phyloP scores from a whole-genome alignment of 2,113 vertebrate species.

The Neopipo cinnamomea region DNA sequence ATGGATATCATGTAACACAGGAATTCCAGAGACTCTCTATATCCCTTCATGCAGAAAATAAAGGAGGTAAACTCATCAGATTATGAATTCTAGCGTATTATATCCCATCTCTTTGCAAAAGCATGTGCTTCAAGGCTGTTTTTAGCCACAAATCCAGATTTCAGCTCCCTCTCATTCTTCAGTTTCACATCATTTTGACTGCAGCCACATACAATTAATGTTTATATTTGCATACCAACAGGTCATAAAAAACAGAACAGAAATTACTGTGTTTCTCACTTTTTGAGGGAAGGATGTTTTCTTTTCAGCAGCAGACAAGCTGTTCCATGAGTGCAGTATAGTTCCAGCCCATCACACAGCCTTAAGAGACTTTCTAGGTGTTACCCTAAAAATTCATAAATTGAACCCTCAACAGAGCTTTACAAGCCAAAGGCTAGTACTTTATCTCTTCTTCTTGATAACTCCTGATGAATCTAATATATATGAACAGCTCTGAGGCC shows the following conservation, averaged over 20 bases:
- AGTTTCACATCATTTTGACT: neutral
- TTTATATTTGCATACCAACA: neutral
- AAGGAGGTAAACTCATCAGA: neutral
- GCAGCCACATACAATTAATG: neutral
- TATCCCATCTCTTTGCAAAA: neutral
- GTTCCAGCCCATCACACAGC: neutral
- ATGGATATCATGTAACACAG: neutral
- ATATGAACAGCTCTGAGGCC: neutral
- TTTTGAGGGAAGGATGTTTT: neutral
- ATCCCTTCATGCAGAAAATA: neutral
- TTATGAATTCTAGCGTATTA: neutral
- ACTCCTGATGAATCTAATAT: neutral
- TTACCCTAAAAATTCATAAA: neutral
- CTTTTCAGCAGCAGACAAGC: neutral
- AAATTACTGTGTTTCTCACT: neutral
- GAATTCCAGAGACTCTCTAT: neutral
- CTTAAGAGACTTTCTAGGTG: neutral
- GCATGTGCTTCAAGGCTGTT: neutral
- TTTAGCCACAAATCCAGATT: neutral
- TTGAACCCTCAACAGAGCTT: rapidly evolving
- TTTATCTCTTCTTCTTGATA: neutral
- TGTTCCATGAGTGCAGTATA: neutral
- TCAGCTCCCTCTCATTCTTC: neutral
- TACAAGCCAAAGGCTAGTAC: neutral
- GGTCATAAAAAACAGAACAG: neutral